Conservation (phyloP, 2,888 invertebrate species). For the Xestobium rufovillosum region DNA sequence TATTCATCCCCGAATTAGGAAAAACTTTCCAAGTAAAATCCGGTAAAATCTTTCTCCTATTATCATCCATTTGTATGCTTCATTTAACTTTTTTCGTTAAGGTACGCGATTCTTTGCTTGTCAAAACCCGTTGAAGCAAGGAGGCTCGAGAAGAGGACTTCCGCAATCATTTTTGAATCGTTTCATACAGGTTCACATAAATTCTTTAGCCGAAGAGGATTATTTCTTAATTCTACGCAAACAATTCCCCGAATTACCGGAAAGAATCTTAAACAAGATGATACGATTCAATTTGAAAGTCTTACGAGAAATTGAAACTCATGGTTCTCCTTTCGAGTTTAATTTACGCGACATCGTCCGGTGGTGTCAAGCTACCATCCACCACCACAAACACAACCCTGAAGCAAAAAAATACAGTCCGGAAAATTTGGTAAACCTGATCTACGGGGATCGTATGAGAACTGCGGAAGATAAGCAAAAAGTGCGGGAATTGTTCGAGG, state of each 20-base stretch:
- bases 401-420: slow-evolving; percentile 12
- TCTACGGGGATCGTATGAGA: slow-evolving; percentile 85
- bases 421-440: slow-evolving; percentile 57
- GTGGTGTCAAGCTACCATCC: slow-evolving; percentile 76
- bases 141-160: slow-evolving; percentile 90
- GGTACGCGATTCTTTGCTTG: slow-evolving; percentile 91
- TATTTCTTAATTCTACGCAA: slow-evolving; percentile 57
- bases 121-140: slow-evolving; percentile 94
- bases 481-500: slow-evolving; percentile 49
- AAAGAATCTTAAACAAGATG: slow-evolving; percentile 59
- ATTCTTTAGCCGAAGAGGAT: slow-evolving; percentile 58
- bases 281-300: slow-evolving; percentile 70
- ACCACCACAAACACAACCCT: slow-evolving; percentile 34
- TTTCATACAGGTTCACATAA: slow-evolving; percentile 82
- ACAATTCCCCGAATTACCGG: slow-evolving; percentile 56
- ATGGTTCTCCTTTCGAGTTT: slow-evolving; percentile 93
- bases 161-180: slow-evolving; percentile 96
- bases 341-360: slow-evolving; percentile 91
- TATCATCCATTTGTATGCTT: background rate
- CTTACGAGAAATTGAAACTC: slow-evolving; percentile 54
- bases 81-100: slow-evolving; percentile 17
- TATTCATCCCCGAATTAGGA: slow-evolving; percentile 91
- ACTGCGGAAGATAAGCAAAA: slow-evolving; percentile 66
- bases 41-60: slow-evolving; percentile 26
- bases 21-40: slow-evolving; percentile 70